Conservation (phyloP, 2,888 invertebrate species). For the Cetonia aurata region DNA sequence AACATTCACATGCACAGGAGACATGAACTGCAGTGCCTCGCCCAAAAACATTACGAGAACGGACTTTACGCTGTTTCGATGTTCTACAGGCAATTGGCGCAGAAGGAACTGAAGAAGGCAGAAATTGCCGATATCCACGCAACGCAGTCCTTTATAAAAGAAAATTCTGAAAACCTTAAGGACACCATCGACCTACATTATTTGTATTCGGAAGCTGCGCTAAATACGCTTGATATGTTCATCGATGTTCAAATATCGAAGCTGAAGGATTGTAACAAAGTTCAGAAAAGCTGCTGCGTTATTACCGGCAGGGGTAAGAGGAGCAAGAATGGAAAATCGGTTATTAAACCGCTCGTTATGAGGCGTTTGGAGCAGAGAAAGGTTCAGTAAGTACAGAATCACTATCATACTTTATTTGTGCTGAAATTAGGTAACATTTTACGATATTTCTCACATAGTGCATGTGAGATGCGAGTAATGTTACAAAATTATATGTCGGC, state of each 20-base stretch:
- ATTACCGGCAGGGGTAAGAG: conserved; percentile 86
- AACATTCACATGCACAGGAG: conserved; percentile 67
- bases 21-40: conserved; percentile 69
- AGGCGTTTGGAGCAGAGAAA: conserved; percentile 72
- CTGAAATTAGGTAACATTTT: neutral
- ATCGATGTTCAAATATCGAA: conserved; percentile 75
- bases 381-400: conserved; percentile 70
- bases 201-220: conserved; percentile 81
- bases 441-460: too few relatives aligned
- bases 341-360: conserved; percentile 80
- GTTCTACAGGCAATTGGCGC: conserved; percentile 79
- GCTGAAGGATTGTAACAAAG: conserved; percentile 64
- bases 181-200: conserved; percentile 79
- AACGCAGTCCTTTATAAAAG: conserved; percentile 73
- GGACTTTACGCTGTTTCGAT: conserved; percentile 78
- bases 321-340: conserved; percentile 76
- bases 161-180: conserved; percentile 66
- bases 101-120: conserved; percentile 72
- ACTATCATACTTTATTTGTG: too few relatives aligned
- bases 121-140: conserved; percentile 75
- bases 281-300: conserved; percentile 68
- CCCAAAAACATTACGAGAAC: conserved; percentile 68
- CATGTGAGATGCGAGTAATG: too few relatives aligned
- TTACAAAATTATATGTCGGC: too few relatives aligned
- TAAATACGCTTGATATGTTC: conserved; percentile 77